These are phyloP conservation scores for Myotis davidii DNA, from an alignment of 2,113 vertebrate genomes.

Conservation along the genomic window DNA sequence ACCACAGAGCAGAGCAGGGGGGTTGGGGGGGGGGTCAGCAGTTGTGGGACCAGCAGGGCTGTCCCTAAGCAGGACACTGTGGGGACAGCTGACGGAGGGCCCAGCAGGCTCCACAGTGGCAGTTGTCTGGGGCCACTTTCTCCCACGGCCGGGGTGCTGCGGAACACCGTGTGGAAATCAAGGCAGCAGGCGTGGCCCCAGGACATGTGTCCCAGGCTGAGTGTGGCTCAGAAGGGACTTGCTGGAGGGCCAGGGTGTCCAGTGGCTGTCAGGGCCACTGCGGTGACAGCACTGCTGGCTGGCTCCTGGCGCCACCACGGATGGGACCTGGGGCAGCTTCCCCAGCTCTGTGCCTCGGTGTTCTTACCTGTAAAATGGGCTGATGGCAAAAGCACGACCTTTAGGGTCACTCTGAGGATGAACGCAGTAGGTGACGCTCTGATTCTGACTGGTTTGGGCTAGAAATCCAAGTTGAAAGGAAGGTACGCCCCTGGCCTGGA, in stretches of 20 bases:
- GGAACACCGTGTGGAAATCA: background rate
- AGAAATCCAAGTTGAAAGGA: background rate
- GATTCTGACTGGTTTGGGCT: background rate
- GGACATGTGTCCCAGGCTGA: background rate
- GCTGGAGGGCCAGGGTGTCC: rapidly evolving
- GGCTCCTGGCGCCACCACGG: background rate
- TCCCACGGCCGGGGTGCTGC: background rate
- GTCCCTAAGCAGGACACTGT: rapidly evolving
- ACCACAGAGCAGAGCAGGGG: background rate
- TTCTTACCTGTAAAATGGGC: background rate
- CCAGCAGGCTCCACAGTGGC: background rate
- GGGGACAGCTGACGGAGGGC: background rate
- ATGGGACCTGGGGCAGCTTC: background rate
- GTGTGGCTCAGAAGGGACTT: background rate
- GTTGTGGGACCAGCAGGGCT: background rate
- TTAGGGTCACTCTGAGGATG: background rate
- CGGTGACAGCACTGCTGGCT: background rate
- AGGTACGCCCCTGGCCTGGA: background rate
- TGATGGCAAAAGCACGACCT: rapidly evolving
- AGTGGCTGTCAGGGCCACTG: background rate
- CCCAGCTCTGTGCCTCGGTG: background rate
- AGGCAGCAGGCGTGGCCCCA: background rate
- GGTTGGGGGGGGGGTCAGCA: background rate
- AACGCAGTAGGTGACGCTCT: background rate
- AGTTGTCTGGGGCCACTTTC: background rate